These are phyloP conservation scores for Iselma pallidipennis DNA, from an alignment of 2,888 invertebrate genomes.

Conservation along the genomic window DNA sequence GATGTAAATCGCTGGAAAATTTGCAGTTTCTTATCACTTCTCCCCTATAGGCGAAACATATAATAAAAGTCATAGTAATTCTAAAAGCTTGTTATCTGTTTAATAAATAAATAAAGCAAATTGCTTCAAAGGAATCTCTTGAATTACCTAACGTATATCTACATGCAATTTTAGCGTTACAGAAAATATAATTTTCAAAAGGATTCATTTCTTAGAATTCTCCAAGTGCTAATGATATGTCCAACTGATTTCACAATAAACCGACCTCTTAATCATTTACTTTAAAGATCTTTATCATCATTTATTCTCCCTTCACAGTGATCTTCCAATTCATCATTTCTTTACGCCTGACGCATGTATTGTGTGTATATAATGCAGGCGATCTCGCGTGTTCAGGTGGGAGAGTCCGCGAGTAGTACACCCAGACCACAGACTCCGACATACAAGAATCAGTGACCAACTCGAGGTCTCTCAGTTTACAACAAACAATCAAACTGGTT, in stretches of 20 bases:
- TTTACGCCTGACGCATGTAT: slow-evolving; percentile 44
- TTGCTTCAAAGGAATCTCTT: neutral
- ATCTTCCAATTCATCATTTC: slow-evolving; percentile 50
- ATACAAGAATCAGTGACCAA: slow-evolving; percentile 46
- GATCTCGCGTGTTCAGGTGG: slow-evolving; percentile 43
- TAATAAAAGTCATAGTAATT: too few relatives aligned
- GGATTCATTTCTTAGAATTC: slow-evolving; percentile 8
- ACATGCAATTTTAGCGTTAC: neutral
- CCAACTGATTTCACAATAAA: slow-evolving; percentile 43
- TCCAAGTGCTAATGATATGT: slow-evolving; percentile 41
- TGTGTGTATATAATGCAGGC: slow-evolving; percentile 45
- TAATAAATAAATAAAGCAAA: neutral
- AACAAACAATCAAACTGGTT: slow-evolving; percentile 26
- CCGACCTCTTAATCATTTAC: slow-evolving; percentile 46
- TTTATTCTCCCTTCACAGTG: slow-evolving; percentile 49
- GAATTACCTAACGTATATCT: neutral
- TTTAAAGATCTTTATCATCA: slow-evolving; percentile 46
- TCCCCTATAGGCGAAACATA: too few relatives aligned
- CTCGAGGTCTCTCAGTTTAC: slow-evolving; percentile 44
- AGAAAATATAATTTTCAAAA: too few relatives aligned
- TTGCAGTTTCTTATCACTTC: neutral
- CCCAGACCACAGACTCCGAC: slow-evolving; percentile 33
- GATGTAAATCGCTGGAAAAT: neutral
- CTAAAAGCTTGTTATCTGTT: too few relatives aligned
- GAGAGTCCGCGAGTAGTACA: slow-evolving; percentile 34